Percentiles rank a stretch among this genome's conserved stretches.
phyloP scores from a whole-genome alignment of 2,888 invertebrate species.

The Thecophora atra region DNA sequence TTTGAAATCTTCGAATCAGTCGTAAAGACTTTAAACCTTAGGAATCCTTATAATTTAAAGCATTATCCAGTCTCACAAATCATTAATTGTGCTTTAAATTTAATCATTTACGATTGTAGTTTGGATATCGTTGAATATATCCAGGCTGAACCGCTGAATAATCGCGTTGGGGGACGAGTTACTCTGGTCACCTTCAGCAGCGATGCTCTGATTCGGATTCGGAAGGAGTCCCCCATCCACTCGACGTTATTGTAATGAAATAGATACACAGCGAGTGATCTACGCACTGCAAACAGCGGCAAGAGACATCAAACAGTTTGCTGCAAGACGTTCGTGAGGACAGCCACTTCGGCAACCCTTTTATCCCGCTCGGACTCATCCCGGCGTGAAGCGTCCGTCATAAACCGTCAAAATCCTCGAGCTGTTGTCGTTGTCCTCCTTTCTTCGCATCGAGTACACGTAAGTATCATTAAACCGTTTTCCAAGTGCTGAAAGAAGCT shows the following conservation, averaged over 20 bases:
- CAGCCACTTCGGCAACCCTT: slow-evolving; percentile 29
- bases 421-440: slow-evolving; percentile 18
- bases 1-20: too few relatives aligned
- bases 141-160: too few relatives aligned
- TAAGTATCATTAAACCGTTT: slow-evolving; percentile 55
- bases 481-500: slow-evolving; percentile 51
- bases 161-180: too few relatives aligned
- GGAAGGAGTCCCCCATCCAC: background rate
- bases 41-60: too few relatives aligned
- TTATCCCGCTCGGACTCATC: background rate
- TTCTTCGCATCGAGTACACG: background rate
- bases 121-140: too few relatives aligned
- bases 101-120: too few relatives aligned
- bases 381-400: slow-evolving; percentile 19
- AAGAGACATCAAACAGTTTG: slow-evolving; percentile 23
- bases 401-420: slow-evolving; percentile 32
- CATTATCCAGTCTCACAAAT: too few relatives aligned
- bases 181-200: too few relatives aligned
- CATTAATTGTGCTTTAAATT: too few relatives aligned
- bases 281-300: background rate
- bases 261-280: slow-evolving; percentile 6
- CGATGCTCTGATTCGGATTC: background rate
- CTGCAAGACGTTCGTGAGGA: background rate
- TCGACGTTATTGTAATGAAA: slow-evolving; percentile 24
- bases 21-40: too few relatives aligned